A percentile compares a stretch with the other conserved stretches of the same genome.
phyloP scores from a whole-genome alignment of 1,140 invertebrate genomes.

The Triops longicaudatus region DNA sequence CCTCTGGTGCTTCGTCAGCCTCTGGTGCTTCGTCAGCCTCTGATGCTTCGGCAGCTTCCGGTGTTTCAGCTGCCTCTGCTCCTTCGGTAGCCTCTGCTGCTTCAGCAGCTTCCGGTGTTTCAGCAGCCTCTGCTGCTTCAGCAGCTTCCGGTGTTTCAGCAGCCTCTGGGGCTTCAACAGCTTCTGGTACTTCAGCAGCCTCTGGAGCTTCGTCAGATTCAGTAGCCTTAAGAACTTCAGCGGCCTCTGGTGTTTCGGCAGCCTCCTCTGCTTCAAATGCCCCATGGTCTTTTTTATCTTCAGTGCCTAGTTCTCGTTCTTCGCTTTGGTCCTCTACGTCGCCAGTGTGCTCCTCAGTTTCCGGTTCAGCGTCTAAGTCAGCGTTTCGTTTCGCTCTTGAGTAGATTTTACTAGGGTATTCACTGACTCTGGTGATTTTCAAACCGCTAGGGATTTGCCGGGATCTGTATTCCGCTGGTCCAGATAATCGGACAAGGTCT shows the following conservation, averaged over 20 bases:
- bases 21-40: no score
- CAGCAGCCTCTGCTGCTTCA: no score
- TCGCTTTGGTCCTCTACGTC: not conserved
- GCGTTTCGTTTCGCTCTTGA: not conserved
- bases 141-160: no score
- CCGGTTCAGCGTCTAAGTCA: not conserved
- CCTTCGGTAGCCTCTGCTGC: no score
- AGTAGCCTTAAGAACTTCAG: not conserved
- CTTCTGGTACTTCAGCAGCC: not conserved
- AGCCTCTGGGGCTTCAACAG: not conserved
- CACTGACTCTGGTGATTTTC: not conserved
- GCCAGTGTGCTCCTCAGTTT: not conserved
- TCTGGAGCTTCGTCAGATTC: not conserved
- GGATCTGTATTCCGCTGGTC: not conserved
- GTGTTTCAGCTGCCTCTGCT: no score
- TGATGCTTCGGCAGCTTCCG: no score
- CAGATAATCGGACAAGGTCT: slow-evolving; percentile 5
- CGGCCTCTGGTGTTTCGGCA: not conserved
- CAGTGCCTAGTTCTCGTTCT: not conserved
- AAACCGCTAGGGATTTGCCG: not conserved
- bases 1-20: no score
- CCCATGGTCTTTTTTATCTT: not conserved
- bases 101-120: no score
- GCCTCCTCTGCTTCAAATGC: not conserved
- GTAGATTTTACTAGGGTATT: not conserved